phyloP scores from a whole-genome alignment of 2,113 vertebrate species.

The Syngnathus floridae region DNA sequence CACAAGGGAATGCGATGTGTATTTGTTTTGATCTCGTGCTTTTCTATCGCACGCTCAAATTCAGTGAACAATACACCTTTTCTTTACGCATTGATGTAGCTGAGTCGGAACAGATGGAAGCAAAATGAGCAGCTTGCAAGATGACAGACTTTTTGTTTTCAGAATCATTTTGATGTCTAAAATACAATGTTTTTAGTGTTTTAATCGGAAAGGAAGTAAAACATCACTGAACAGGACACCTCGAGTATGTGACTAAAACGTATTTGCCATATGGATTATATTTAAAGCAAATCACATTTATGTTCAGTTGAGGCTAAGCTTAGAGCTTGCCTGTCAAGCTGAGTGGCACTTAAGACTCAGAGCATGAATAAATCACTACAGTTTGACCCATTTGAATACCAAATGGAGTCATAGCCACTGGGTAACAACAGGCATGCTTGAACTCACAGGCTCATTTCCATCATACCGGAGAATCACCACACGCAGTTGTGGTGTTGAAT shows the following conservation, averaged over 20 bases:
- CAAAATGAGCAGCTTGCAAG: constrained; percentile 23
- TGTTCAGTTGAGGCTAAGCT: constrained; percentile 18
- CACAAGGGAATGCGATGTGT: constrained; percentile 5
- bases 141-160: constrained; percentile 23
- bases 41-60: constrained; percentile 19
- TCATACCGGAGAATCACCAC: constrained; percentile 30
- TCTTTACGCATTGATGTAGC: constrained; percentile 38
- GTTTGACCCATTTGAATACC: constrained; percentile 72
- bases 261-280: background rate
- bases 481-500: constrained; percentile 21
- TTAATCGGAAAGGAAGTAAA: background rate
- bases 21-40: constrained; percentile 19
- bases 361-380: constrained; percentile 70
- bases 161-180: constrained; percentile 23
- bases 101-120: constrained; percentile 34
- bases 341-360: constrained; percentile 55
- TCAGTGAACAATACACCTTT: constrained; percentile 27
- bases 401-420: constrained; percentile 50
- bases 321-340: constrained; percentile 43
- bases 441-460: constrained; percentile 50
- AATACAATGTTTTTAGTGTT: constrained; percentile 6
- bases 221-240: no score
- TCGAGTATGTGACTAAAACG: background rate
- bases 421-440: constrained; percentile 42
- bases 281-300: constrained; percentile 15